Base-by-base conservation (phyloP, 2,888 invertebrate genomes). In the Acanthosepion esculentum region DNA sequence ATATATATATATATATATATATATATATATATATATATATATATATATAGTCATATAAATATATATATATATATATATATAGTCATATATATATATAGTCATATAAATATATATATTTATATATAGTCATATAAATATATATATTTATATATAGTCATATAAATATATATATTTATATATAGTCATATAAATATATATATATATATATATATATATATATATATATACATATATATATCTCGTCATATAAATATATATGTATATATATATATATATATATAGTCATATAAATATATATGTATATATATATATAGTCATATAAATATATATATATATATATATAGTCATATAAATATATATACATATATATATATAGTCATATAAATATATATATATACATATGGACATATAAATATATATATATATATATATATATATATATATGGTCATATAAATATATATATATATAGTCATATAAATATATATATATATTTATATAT, bases 401-500 rank as follows among this genome's bases (percentile, higher is more conserved):
- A n/a, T n/a, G n/a, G n/a, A n/a, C n/a, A n/a, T n/a, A n/a, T 91
- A 41, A 33, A n/a, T 91, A 91, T n/a, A 91, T 91, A 33, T 91
- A 33, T 91, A 33, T 91, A 33, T 91, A 29, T 12, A 91, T 91
- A n/a, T 91, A 91, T 91, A n/a, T n/a, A 91, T 29, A n/a, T 91
- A n/a, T n/a, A 91, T n/a, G n/a, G n/a, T n/a, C n/a, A n/a, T n/a
- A n/a, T n/a, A n/a, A n/a, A n/a, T 91, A 41, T 91, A n/a, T 91
- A 91, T n/a, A 91, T 91, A 33, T 91, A 33, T 91, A n/a, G n/a
- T n/a, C n/a, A 33, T 91, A 33, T 91, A 29, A 4, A 91, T 91
- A n/a, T 91, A 91, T 91, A n/a, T n/a, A 91, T 29, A n/a, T 91
- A n/a, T n/a, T n/a, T 91, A 41, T 91, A n/a, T 91, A 91, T n/a